Evolutionary conservation across 2,888 invertebrate species (phyloP).

Genomic region (Pedicia rivosa): DNA sequence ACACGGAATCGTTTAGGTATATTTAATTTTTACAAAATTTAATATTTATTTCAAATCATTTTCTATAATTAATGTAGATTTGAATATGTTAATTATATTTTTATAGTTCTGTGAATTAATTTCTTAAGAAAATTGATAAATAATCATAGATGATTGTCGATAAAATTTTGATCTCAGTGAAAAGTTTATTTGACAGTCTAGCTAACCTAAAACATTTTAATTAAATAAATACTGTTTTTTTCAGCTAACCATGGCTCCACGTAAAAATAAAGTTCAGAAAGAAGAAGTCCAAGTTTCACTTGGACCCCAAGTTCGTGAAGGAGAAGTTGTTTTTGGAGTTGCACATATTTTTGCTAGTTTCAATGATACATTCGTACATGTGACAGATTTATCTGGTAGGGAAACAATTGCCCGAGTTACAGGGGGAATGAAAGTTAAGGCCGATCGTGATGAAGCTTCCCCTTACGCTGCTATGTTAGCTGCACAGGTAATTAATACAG

Average conservation of each 20-base stretch:
- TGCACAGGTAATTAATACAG: slow-evolving; percentile 59
- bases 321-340: slow-evolving; percentile 96
- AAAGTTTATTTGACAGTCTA: no score
- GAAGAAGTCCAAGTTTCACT: slow-evolving; percentile 94
- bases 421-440: slow-evolving; percentile 99
- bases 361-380: slow-evolving; percentile 99
- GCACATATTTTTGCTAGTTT: slow-evolving; percentile 99
- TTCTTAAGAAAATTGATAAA: no score
- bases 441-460: slow-evolving; percentile 98
- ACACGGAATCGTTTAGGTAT: no score
- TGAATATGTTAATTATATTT: no score
- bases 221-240: no score
- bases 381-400: slow-evolving; percentile 95
- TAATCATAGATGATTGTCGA: no score
- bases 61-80: no score
- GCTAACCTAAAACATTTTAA: no score
- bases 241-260: slow-evolving; percentile 99
- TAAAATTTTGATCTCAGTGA: no score
- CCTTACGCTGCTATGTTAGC: slow-evolving; percentile 99
- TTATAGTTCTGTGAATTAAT: no score
- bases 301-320: slow-evolving; percentile 92
- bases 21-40: no score
- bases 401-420: slow-evolving; percentile 92
- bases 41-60: no score
- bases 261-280: slow-evolving; percentile 92